Conservation (phyloP, 2,797 vertebrate species). For the Falco peregrinus region DNA sequence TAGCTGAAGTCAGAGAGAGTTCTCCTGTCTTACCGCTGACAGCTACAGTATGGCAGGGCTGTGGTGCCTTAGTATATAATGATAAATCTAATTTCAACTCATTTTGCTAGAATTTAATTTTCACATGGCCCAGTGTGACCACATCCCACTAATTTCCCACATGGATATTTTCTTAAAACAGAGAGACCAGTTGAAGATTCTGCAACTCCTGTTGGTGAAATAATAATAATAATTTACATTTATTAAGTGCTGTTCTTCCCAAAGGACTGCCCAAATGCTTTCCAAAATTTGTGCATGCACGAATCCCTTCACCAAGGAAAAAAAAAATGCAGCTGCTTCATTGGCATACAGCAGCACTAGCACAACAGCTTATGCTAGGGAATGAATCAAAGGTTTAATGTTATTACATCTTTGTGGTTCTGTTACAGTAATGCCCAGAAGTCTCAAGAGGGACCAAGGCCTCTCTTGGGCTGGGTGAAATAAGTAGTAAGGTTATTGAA, state of each 20-base stretch:
- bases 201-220: slow-evolving; percentile 54
- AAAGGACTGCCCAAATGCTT: slow-evolving; percentile 35
- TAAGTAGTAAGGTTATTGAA: slow-evolving; percentile 1
- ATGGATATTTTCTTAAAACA: slow-evolving; percentile 61
- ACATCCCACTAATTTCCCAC: slow-evolving; percentile 64
- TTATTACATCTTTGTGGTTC: slow-evolving; percentile 43
- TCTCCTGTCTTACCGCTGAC: slow-evolving; percentile 49
- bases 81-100: slow-evolving; percentile 64
- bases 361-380: not conserved
- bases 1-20: slow-evolving; percentile 32
- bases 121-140: slow-evolving; percentile 46
- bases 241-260: slow-evolving; percentile 60
- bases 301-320: slow-evolving; percentile 35
- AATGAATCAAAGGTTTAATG: slow-evolving; percentile 43
- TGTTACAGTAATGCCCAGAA: not conserved
- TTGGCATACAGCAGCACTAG: not conserved
- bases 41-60: slow-evolving; percentile 11
- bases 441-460: not conserved
- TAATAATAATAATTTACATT: slow-evolving; percentile 63
- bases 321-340: not conserved
- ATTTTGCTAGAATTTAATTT: slow-evolving; percentile 67
- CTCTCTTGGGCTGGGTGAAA: not conserved
- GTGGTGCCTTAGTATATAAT: slow-evolving; percentile 9
- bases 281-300: slow-evolving; percentile 45
- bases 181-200: slow-evolving; percentile 54